phyloP scores from a whole-genome alignment of 2,113 vertebrate genomes.

The Pseudopodoces humilis region DNA sequence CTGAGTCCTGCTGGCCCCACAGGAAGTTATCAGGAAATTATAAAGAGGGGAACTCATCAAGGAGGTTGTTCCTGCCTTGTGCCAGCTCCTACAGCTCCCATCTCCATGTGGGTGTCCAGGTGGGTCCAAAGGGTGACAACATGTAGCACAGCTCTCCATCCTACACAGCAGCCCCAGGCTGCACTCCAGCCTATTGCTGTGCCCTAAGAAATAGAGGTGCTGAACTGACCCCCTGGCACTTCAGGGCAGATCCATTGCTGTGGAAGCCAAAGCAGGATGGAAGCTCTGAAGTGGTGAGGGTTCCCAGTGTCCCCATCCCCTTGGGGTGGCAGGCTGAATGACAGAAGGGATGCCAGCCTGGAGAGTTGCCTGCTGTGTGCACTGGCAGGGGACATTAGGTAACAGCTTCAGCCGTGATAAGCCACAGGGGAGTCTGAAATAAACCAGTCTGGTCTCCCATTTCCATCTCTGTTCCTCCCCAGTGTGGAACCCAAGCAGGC shows the following conservation, averaged over 20 bases:
- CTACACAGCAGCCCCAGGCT: background rate
- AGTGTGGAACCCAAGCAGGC: fast-evolving
- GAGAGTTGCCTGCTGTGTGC: background rate
- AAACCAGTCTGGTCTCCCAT: background rate
- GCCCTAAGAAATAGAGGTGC: background rate
- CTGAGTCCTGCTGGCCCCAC: background rate
- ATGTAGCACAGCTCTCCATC: background rate
- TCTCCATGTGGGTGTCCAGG: background rate
- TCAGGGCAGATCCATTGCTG: background rate
- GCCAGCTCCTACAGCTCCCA: background rate
- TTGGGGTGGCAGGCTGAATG: background rate
- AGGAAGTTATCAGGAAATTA: background rate
- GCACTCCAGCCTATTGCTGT: background rate
- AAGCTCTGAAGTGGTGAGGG: background rate
- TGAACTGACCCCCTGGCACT: background rate
- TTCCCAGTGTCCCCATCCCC: background rate
- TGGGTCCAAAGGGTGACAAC: background rate
- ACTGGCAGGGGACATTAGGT: background rate
- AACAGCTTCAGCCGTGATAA: background rate
- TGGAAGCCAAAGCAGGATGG: background rate
- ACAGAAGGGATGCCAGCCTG: background rate
- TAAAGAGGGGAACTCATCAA: background rate
- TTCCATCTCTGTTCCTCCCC: background rate
- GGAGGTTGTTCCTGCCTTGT: background rate
- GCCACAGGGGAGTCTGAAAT: background rate